Percentiles rank a stretch among this genome's conserved stretches.
Evolutionary conservation across 2,113 vertebrate genomes (phyloP).

Genomic region (Pycnonotus jocosus): DNA sequence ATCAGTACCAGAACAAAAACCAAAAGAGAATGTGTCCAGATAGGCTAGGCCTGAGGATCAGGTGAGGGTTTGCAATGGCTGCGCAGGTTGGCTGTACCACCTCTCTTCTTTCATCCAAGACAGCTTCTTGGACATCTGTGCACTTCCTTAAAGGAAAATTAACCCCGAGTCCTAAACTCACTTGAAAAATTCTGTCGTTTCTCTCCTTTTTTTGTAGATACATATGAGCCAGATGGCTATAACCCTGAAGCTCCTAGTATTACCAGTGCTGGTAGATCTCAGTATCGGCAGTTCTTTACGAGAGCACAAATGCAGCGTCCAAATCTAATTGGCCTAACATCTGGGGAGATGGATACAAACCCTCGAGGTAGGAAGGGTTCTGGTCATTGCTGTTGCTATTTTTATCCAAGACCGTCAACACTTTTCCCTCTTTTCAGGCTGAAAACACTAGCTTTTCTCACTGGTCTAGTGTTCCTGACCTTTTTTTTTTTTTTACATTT

Average conservation of each 20-base stretch:
- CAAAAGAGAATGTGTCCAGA: neutral
- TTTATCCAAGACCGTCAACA: neutral
- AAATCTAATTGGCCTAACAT: constrained; percentile 96
- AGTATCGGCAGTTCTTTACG: constrained; percentile 94
- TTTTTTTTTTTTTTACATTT: neutral
- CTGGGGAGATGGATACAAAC: constrained; percentile 86
- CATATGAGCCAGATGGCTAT: constrained; percentile 96
- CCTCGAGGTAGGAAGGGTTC: constrained; percentile 85
- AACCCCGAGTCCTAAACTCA: constrained; percentile 26
- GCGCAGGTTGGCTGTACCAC: neutral
- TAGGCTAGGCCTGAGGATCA: neutral
- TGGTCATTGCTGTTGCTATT: constrained; percentile 27
- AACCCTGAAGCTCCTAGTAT: constrained; percentile 98
- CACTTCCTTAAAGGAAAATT: constrained; percentile 1
- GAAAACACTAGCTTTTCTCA: neutral
- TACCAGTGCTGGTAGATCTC: constrained; percentile 87
- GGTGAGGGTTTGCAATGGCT: neutral
- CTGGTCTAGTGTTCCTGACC: neutral
- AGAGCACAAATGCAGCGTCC: constrained; percentile 91
- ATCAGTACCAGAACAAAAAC: neutral
- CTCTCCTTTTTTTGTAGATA: constrained; percentile 79
- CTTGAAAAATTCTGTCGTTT: constrained; percentile 35
- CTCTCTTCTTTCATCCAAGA: neutral
- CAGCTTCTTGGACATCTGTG: neutral
- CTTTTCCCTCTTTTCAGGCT: neutral